Base-by-base conservation (phyloP, 2,113 vertebrate genomes). In the Leiothrix lutea region DNA sequence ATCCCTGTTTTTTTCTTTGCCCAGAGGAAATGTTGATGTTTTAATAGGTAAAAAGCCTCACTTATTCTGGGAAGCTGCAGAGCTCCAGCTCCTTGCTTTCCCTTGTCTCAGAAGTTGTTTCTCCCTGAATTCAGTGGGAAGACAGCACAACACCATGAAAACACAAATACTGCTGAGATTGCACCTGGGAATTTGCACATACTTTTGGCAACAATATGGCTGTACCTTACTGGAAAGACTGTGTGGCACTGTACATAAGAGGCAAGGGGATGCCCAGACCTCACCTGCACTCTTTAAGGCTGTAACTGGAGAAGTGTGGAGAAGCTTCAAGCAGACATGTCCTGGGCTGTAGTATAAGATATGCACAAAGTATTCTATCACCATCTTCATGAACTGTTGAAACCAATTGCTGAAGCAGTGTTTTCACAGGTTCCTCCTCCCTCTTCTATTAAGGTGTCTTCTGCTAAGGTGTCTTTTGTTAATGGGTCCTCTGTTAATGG, bases 11-110 rank as follows among this genome's bases (percentile, higher is more conserved):
- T 71, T 24, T 94, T 28, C 40, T 62, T 62, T 54, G 42, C 8
- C 26, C 22, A 35, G 40, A 86, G 16, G 38, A 86, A 90, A 90
- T 75, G 29, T 48, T 36, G 15, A 36, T 90, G 31, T 79, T 92
- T 85, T 90, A 85, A 80, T 48, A 75, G 70, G 36, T 23, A 82
- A 87, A 94, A 93, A 91, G 69, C 17, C 22, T 33, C 50, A 36
- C 57, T 78, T 81, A 42, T 14, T 2, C 36, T 72, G 24, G 45
- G 48, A 87, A n/a, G 38, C 19, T 84, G 28, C 53, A 78, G 51
- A 50, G 20, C 36, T 38, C 36, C 36, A 60, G 53, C 19, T 94
- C 19, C 17, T 38, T 35, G 14, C 24, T 89, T 84, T 62, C 24
- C 22, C 50, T 83, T 2, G 0, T 12, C n/a, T 84, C 53, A 74